phyloP scores from a whole-genome alignment of 2,888 invertebrate genomes.

The Clivina fossor region DNA sequence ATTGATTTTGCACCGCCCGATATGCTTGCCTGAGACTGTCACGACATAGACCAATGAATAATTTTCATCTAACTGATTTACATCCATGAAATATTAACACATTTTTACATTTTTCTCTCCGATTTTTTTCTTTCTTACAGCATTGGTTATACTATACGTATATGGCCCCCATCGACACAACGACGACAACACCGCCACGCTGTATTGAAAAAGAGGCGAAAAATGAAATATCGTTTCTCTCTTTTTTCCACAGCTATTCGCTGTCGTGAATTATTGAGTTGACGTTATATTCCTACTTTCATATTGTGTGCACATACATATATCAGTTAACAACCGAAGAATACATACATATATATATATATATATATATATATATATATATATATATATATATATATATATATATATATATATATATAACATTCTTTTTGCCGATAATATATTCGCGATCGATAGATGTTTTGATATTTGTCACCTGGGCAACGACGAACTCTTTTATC shows the following conservation, averaged over 20 bases:
- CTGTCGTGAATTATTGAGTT: constrained; percentile 29
- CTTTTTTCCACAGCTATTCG: constrained; percentile 10
- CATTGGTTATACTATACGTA: constrained; percentile 1
- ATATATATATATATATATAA: too few relatives aligned
- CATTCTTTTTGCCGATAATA: constrained; percentile 23
- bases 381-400: constrained; percentile 14
- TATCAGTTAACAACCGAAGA: constrained; percentile 29
- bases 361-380: constrained; percentile 13
- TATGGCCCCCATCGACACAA: constrained; percentile 17
- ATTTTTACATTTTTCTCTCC: constrained; percentile 20
- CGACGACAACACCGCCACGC: too few relatives aligned
- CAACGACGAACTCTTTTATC: constrained; percentile 17
- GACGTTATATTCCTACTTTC: constrained; percentile 29
- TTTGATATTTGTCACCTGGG: constrained; percentile 31
- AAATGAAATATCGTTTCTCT: constrained; percentile 17
- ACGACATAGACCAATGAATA: too few relatives aligned
- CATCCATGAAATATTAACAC: constrained; percentile 21
- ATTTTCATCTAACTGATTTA: too few relatives aligned
- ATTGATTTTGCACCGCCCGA: too few relatives aligned
- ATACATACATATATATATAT: constrained; percentile 23
- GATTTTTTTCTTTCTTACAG: too few relatives aligned
- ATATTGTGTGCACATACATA: constrained; percentile 28
- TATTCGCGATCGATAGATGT: constrained; percentile 28
- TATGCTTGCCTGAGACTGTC: too few relatives aligned
- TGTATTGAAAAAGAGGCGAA: constrained; percentile 21